Conservation (phyloP, 2,113 vertebrate species). For the Elephas maximus region DNA sequence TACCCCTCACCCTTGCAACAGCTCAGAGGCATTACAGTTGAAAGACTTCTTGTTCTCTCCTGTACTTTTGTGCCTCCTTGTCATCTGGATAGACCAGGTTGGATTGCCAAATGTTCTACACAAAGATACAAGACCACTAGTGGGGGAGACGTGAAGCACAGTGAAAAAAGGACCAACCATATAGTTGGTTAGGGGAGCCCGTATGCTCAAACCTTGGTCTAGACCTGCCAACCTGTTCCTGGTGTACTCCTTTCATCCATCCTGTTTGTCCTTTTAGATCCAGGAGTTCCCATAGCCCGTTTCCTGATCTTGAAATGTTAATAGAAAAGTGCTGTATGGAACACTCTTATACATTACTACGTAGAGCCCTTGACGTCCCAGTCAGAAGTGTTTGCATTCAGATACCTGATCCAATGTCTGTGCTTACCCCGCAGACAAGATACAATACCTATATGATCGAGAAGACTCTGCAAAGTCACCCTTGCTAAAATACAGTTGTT, state of each 20-base stretch:
- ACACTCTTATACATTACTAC: not conserved
- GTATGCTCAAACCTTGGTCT: fast-evolving
- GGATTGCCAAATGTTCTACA: not conserved
- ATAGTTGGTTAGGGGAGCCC: fast-evolving
- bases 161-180: not conserved
- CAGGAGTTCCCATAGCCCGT: not conserved
- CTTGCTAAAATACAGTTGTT: not conserved
- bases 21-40: not conserved
- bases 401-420: not conserved
- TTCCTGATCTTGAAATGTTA: not conserved
- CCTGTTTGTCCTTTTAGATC: not conserved
- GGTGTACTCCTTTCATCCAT: not conserved
- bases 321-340: not conserved
- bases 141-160: not conserved
- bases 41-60: not conserved
- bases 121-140: not conserved
- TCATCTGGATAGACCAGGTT: not conserved
- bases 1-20: not conserved
- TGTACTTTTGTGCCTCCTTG: not conserved
- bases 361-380: not conserved
- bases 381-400: not conserved
- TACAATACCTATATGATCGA: not conserved
- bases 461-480: not conserved
- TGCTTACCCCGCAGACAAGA: not conserved
- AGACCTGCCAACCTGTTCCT: fast-evolving